Evolutionary conservation across 2,888 invertebrate species (phyloP).

Genomic region (Smittia aterrima): DNA sequence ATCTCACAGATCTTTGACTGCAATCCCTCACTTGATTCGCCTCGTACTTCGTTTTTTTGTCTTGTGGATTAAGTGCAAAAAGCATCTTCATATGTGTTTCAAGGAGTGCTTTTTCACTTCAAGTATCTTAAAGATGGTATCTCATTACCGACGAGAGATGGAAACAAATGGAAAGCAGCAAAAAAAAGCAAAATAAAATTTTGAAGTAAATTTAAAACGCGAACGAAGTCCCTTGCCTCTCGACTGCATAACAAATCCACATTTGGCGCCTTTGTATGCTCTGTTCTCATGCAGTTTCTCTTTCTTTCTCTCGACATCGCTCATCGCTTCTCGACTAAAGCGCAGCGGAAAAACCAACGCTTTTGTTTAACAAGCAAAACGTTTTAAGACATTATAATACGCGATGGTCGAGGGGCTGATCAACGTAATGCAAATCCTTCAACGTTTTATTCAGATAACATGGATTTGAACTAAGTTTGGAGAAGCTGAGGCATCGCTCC

Average conservation of each 20-base stretch:
- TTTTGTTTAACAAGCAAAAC: slow-evolving; percentile 22
- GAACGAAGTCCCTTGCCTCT: background rate
- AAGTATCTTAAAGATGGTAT: slow-evolving; percentile 32
- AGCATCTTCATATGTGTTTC: slow-evolving; percentile 27
- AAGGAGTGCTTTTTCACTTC: slow-evolving; percentile 9
- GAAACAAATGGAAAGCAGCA: slow-evolving; percentile 8
- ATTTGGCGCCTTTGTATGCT: slow-evolving; percentile 32
- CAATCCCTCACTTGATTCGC: background rate
- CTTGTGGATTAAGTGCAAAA: slow-evolving; percentile 36
- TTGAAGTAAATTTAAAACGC: background rate
- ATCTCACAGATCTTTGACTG: background rate
- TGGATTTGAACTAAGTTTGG: background rate
- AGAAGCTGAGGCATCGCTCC: background rate
- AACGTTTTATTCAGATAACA: background rate
- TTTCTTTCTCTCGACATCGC: background rate
- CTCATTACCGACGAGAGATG: slow-evolving; percentile 16
- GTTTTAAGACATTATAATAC: slow-evolving; percentile 12
- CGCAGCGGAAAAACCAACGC: slow-evolving; percentile 11
- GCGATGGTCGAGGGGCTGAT: background rate
- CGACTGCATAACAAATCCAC: slow-evolving; percentile 19
- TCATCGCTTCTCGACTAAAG: background rate
- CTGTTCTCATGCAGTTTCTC: background rate
- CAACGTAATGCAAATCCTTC: background rate
- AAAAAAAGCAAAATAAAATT: background rate
- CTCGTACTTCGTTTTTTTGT: background rate